Conservation (phyloP, 2,797 vertebrate species). For the Pteronotus mesoamericanus region DNA sequence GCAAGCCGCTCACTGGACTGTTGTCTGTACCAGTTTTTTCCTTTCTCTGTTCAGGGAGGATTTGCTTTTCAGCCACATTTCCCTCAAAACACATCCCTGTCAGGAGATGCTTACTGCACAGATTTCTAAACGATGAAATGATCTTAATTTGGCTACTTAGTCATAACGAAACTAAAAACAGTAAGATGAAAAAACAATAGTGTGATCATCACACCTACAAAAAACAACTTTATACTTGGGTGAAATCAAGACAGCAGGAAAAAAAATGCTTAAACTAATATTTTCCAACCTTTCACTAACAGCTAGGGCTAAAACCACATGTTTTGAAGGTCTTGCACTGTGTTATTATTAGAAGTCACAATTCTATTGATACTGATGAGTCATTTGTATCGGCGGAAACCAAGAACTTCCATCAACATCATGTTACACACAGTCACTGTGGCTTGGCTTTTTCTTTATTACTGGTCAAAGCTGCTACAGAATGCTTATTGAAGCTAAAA, state of each 20-base stretch:
- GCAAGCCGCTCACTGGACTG: conserved; percentile 10
- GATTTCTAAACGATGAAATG: conserved; percentile 53
- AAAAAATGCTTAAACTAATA: conserved; percentile 75
- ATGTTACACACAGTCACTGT: conserved; percentile 71
- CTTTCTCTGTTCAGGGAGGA: conserved; percentile 54
- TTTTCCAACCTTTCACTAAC: conserved; percentile 88
- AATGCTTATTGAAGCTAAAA: conserved; percentile 61
- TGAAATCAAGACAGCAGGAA: conserved; percentile 68
- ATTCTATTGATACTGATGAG: conserved; percentile 87
- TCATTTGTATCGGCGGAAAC: conserved; percentile 87
- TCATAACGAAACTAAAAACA: conserved; percentile 70
- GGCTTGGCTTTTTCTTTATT: conserved; percentile 82
- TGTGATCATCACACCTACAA: conserved; percentile 46
- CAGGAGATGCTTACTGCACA: neutral
- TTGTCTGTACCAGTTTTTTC: conserved; percentile 50
- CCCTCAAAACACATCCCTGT: conserved; percentile 52
- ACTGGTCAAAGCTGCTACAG: conserved; percentile 72
- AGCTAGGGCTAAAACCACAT: conserved; percentile 79
- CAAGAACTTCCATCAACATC: conserved; percentile 85
- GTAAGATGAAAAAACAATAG: conserved; percentile 33
- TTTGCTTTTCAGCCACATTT: conserved; percentile 72
- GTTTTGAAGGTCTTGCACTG: conserved; percentile 83
- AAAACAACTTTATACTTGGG: conserved; percentile 63
- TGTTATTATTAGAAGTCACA: conserved; percentile 88
- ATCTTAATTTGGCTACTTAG: conserved; percentile 10